Conservation (phyloP, 2,113 vertebrate genomes). For the Tragelaphus scriptus region DNA sequence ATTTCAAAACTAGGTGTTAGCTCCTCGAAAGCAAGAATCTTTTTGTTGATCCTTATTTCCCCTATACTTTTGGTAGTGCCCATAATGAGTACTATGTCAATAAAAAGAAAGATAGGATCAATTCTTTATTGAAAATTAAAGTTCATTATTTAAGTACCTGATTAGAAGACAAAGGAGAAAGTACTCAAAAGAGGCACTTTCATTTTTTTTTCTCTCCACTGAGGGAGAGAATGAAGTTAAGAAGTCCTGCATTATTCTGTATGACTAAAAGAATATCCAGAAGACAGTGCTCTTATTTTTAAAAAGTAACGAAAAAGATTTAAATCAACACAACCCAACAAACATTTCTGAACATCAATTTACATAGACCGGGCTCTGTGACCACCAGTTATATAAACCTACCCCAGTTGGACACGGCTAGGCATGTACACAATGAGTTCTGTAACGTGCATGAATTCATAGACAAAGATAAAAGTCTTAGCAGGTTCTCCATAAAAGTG, state of each 20-base stretch:
- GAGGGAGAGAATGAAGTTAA: neutral
- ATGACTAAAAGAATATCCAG: constrained; percentile 3
- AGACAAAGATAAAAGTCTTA: neutral
- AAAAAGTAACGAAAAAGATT: neutral
- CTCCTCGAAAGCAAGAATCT: neutral
- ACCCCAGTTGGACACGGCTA: neutral
- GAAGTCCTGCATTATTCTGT: neutral
- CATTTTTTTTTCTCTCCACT: neutral
- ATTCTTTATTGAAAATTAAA: neutral
- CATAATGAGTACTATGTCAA: neutral
- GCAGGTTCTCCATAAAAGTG: neutral
- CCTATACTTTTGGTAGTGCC: neutral
- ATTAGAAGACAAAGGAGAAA: constrained; percentile 28
- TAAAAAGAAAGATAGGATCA: constrained; percentile 8
- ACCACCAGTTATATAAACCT: neutral
- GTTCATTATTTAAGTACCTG: constrained; percentile 10
- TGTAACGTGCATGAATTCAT: neutral
- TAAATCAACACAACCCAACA: neutral
- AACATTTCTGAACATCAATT: neutral
- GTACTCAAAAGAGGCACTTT: neutral
- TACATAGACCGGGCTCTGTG: neutral
- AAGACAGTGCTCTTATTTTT: neutral
- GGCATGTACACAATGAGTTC: neutral
- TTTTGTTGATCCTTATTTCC: neutral
- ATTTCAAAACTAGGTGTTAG: constrained; percentile 24